Conservation (phyloP, 2,888 invertebrate species). For the Argyresthia goedartella region DNA sequence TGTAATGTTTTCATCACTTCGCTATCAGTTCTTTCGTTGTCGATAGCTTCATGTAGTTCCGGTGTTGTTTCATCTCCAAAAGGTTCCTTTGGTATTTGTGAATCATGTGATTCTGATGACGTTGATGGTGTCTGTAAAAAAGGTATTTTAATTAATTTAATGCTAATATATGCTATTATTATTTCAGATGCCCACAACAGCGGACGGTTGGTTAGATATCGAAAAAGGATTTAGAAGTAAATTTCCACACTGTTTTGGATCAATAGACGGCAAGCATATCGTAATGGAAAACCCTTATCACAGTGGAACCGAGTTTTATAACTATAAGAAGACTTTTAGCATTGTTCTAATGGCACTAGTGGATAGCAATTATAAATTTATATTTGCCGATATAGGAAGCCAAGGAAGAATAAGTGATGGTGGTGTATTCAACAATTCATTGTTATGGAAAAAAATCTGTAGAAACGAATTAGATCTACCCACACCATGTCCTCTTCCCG, state of each 20-base stretch:
- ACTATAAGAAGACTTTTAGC: constrained; percentile 8
- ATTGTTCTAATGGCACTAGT: constrained; percentile 20
- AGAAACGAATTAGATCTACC: too few species aligned
- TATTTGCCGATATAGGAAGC: too few species aligned
- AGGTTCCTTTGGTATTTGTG: too few species aligned
- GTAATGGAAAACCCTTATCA: not conserved
- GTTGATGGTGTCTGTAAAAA: constrained; percentile 11
- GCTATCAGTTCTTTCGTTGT: too few species aligned
- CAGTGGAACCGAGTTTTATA: not conserved
- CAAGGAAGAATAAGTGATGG: too few species aligned
- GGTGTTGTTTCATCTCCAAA: constrained; percentile 10
- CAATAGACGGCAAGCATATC: constrained; percentile 4
- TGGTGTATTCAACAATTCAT: too few species aligned
- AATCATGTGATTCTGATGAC: too few species aligned
- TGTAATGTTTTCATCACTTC: too few species aligned
- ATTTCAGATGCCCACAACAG: constrained; percentile 1
- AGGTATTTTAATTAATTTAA: constrained; percentile 8
- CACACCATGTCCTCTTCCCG: too few species aligned
- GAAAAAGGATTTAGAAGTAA: constrained; percentile 10
- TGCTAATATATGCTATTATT: not conserved
- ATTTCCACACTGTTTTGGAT: constrained; percentile 7
- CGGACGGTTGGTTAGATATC: constrained; percentile 9
- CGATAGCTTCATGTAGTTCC: constrained; percentile 12
- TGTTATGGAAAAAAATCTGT: too few species aligned
- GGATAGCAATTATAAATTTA: constrained; percentile 22